phyloP scores from a whole-genome alignment of 2,113 vertebrate species.

The Menidia beryllina region DNA sequence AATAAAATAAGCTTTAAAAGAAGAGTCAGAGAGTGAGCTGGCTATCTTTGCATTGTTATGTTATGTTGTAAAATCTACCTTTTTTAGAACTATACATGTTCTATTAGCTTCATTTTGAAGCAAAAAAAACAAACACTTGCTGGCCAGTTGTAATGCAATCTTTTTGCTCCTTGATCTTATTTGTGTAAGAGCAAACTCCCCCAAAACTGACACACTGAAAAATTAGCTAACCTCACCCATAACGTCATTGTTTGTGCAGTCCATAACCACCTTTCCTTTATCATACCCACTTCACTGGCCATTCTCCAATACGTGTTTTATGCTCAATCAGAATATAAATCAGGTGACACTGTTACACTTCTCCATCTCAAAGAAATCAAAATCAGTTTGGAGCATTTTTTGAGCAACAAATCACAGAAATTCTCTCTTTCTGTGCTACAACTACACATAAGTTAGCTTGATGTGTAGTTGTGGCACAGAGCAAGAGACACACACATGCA shows the following conservation, averaged over 20 bases:
- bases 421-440: constrained; percentile 17
- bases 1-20: no score
- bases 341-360: constrained; percentile 25
- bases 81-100: no score
- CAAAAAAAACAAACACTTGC: no score
- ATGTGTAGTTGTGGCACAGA: no score
- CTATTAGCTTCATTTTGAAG: no score
- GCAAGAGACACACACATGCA: constrained; percentile 29
- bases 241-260: background rate
- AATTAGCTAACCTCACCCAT: background rate
- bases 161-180: no score
- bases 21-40: no score
- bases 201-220: no score
- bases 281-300: constrained; percentile 17
- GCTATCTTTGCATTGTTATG: no score
- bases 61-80: no score
- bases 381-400: background rate
- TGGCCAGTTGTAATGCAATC: no score
- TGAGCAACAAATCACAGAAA: constrained; percentile 7
- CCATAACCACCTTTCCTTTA: constrained; percentile 19
- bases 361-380: constrained; percentile 15
- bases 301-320: constrained; percentile 18
- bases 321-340: constrained; percentile 36
- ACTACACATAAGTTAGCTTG: constrained; percentile 39
- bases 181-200: no score